Evolutionary conservation across 2,888 invertebrate species (phyloP).

Genomic region (Oxycera nigricornis): DNA sequence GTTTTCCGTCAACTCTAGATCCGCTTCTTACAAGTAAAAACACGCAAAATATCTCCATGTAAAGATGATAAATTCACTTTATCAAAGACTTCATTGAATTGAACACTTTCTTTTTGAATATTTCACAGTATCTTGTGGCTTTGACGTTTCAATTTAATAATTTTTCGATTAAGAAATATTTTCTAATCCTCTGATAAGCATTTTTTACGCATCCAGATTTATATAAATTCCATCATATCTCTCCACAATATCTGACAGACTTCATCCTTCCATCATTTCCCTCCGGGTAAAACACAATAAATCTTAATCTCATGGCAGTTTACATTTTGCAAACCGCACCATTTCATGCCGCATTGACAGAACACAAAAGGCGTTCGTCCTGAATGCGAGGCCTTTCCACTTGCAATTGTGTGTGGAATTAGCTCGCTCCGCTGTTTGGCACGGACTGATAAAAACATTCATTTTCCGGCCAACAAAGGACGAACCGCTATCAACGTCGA

Average conservation of each 20-base stretch:
- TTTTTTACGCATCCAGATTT: neutral
- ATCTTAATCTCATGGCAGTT: constrained; percentile 31
- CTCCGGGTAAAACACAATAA: neutral
- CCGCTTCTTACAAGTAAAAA: too few relatives aligned
- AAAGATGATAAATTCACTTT: too few relatives aligned
- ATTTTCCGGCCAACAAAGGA: constrained; percentile 37
- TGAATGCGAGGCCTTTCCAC: constrained; percentile 27
- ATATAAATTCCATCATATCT: constrained; percentile 18
- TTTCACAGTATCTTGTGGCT: too few relatives aligned
- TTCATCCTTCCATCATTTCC: constrained; percentile 22
- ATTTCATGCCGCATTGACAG: constrained; percentile 2
- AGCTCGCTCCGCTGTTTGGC: constrained; percentile 43
- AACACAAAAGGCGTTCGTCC: constrained; percentile 12
- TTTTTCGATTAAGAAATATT: neutral
- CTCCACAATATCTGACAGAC: constrained; percentile 2
- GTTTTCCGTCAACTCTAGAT: too few relatives aligned
- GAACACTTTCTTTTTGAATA: too few relatives aligned
- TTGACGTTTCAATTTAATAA: too few relatives aligned
- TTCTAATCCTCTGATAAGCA: neutral
- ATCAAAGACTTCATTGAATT: too few relatives aligned
- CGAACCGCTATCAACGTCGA: constrained; percentile 36
- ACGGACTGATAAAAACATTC: constrained; percentile 43
- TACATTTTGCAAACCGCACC: constrained; percentile 18
- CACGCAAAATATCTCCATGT: too few relatives aligned
- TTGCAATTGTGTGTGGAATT: constrained; percentile 41